phyloP scores from a whole-genome alignment of 2,888 invertebrate genomes.

The Dyspetes luteomarginatus region DNA sequence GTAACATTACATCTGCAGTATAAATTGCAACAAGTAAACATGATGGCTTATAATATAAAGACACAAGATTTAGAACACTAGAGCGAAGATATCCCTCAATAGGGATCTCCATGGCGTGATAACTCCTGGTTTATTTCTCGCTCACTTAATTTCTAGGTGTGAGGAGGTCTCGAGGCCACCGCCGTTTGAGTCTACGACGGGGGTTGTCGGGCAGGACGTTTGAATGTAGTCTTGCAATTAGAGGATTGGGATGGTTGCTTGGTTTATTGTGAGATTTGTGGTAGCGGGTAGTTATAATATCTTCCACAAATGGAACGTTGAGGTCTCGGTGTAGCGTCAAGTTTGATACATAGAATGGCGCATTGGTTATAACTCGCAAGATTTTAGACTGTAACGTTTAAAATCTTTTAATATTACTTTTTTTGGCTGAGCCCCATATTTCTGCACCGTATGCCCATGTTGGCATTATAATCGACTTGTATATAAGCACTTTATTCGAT shows the following conservation, averaged over 20 bases:
- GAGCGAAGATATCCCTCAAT: no score
- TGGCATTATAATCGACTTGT: conserved; percentile 59
- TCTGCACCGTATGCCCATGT: conserved; percentile 56
- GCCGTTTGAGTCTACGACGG: no score
- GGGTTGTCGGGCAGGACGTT: no score
- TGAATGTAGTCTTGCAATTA: background rate
- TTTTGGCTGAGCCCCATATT: conserved; percentile 53
- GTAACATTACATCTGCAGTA: no score
- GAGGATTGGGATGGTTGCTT: background rate
- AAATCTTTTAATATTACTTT: background rate
- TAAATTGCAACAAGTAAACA: no score
- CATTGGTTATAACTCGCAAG: background rate
- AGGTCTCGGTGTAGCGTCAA: background rate
- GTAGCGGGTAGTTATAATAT: background rate
- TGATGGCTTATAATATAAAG: no score
- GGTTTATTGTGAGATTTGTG: background rate
- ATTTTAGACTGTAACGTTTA: conserved; percentile 7
- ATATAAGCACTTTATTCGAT: conserved; percentile 53
- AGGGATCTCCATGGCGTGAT: no score
- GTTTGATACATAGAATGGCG: conserved; percentile 7
- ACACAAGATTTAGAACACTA: no score
- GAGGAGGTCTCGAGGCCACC: no score
- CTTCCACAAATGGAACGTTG: background rate
- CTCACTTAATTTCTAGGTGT: no score
- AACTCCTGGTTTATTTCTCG: no score